Evolutionary conservation across 2,113 vertebrate species (phyloP), one percentile per base, ranked within the genome.

Genomic region (Cottus gobio): DNA sequence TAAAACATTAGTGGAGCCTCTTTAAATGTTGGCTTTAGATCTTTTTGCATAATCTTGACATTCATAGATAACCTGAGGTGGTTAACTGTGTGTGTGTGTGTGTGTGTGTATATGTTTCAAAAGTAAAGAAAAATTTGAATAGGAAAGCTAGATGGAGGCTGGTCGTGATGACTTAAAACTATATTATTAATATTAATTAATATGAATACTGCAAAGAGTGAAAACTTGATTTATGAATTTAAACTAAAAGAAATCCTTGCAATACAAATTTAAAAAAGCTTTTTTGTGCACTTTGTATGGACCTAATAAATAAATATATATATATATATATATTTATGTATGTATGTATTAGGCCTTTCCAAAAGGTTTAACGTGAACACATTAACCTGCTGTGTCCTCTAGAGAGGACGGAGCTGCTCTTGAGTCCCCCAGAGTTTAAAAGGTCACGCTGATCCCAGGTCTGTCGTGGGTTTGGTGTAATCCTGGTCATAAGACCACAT

Each of bases 401-500:
- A 56, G 7, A 22, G 48, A 88, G 79, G 73, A 68, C 79, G 3
- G 60, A 64, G 71, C 58, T 57, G 61, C 36, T 77, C 71, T 28
- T 48, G 3, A 3, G 20, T 48, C 70, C 65, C 20, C 13, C 46
- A 26, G 67, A 58, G 86, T 57, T 87, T 48, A 81, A 85, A 83
- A 83, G 87, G 89, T 91, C 86, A 80, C 52, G 1, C 31, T 74
- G 77, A 79, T 83, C 79, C 57, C 20, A n/a, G 30, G 68, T 63
- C 76, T 66, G 69, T 24, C 5, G 30, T 61, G 50, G 52, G 20
- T 46, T 52, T 39, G 54, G 7, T 28, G 20, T 90, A 89, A 87
- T 90, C 80, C 78, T 15, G 18, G 62, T 68, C 44, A 15, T 80
- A 64, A 83, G 31, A 76, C 61, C 65, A 61, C 9, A 26, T 74